Conservation (phyloP, 2,797 vertebrate genomes). For the Fistularia commersonii region DNA sequence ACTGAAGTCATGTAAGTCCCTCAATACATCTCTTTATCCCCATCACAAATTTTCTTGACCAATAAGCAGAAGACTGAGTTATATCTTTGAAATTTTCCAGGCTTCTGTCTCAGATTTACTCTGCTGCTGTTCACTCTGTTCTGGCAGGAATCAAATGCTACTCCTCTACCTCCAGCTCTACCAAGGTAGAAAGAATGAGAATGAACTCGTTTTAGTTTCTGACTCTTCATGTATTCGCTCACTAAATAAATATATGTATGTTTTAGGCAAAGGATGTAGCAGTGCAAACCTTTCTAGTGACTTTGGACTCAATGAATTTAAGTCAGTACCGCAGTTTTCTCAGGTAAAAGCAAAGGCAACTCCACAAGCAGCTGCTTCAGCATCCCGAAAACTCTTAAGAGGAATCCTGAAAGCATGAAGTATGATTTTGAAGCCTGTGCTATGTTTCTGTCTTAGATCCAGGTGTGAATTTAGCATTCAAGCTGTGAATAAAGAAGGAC, state of each 20-base stretch:
- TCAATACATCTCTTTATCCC: too few relatives aligned
- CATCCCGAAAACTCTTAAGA: background rate
- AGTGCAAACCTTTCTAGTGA: constrained; percentile 79
- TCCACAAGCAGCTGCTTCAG: too few relatives aligned
- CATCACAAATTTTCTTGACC: background rate
- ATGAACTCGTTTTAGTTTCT: background rate
- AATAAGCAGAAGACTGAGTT: background rate
- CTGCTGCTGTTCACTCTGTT: constrained; percentile 87
- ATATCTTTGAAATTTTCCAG: constrained; percentile 41
- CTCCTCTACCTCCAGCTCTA: constrained; percentile 81
- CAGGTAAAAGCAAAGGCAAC: constrained; percentile 63
- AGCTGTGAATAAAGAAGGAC: constrained; percentile 89
- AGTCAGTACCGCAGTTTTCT: constrained; percentile 79
- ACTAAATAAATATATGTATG: constrained; percentile 11
- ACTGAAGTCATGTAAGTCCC: constrained; percentile 84
- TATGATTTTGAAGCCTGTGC: background rate
- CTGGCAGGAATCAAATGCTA: constrained; percentile 91
- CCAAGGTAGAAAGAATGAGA: constrained; percentile 75
- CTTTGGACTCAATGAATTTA: constrained; percentile 77
- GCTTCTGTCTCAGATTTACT: constrained; percentile 90
- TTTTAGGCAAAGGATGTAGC: constrained; percentile 87
- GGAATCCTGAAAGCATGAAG: background rate
- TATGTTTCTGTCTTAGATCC: constrained; percentile 69
- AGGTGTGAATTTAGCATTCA: constrained; percentile 87
- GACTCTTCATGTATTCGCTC: background rate